These are phyloP conservation scores for Pituophis catenifer DNA, from an alignment of 2,113 vertebrate species.

Conservation along the genomic window DNA sequence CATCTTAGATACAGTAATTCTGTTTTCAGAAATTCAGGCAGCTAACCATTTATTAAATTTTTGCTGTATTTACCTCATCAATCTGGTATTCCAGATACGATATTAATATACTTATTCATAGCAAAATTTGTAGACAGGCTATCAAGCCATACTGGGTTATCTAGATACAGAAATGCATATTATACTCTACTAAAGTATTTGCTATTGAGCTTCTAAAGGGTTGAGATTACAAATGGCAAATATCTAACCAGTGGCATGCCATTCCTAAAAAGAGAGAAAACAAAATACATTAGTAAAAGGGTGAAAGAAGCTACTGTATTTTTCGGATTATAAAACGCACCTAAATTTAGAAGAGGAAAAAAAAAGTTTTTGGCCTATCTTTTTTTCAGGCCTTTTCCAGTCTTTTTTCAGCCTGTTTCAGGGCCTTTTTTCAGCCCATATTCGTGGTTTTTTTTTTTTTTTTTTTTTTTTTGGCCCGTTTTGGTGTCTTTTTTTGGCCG, in stretches of 20 bases:
- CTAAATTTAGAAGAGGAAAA: too few relatives aligned
- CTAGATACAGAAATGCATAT: not conserved
- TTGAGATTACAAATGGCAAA: not conserved
- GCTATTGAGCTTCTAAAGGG: not conserved
- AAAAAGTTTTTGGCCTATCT: too few relatives aligned
- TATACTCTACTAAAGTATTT: not conserved
- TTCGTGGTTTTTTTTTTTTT: too few relatives aligned
- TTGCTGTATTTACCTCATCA: not conserved
- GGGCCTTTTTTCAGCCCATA: too few relatives aligned
- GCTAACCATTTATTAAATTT: not conserved
- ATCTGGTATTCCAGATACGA: not conserved
- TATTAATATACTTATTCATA: rapidly evolving
- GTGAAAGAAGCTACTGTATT: not conserved
- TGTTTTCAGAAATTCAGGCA: not conserved
- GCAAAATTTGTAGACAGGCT: not conserved
- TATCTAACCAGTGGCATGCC: not conserved
- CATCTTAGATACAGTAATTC: too few relatives aligned
- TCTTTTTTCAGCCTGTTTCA: too few relatives aligned
- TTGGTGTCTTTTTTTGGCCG: too few relatives aligned
- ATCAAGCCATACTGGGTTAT: not conserved
- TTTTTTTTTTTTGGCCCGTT: too few relatives aligned
- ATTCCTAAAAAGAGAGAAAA: not conserved
- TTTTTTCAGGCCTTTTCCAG: too few relatives aligned
- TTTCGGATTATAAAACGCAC: too few relatives aligned
- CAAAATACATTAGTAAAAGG: not conserved